A percentile compares a stretch with the other conserved stretches of the same genome.
These are phyloP conservation scores for Dinomys branickii DNA, from an alignment of 2,113 vertebrate genomes.

Conservation along the genomic window DNA sequence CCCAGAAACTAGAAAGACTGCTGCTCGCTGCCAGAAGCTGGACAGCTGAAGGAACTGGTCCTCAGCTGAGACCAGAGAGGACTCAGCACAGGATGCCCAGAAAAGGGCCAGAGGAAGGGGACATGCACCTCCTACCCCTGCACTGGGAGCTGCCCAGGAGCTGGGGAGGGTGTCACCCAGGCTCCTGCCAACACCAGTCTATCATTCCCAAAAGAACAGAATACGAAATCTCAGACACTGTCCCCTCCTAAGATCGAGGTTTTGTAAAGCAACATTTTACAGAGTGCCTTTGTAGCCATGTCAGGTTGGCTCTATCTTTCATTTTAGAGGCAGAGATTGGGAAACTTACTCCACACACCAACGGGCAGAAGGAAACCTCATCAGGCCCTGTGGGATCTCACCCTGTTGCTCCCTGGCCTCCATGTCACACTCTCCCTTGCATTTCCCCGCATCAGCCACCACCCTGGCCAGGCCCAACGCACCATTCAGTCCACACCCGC, in stretches of 20 bases:
- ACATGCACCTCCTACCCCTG: neutral
- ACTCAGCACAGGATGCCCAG: neutral
- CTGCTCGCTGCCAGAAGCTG: neutral
- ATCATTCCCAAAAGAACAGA: neutral
- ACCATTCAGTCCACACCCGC: neutral
- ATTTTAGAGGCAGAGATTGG: neutral
- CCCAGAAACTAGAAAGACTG: neutral
- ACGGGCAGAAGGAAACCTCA: neutral
- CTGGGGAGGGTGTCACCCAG: neutral
- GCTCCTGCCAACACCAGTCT: neutral
- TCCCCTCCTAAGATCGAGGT: neutral
- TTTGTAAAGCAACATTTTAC: neutral
- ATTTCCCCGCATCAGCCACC: neutral
- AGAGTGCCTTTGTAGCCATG: neutral
- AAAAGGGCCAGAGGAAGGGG: no score
- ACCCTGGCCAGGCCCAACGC: neutral
- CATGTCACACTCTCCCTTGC: rapidly evolving
- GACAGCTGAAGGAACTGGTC: neutral
- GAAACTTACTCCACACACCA: neutral
- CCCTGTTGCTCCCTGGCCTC: neutral
- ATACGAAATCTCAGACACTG: neutral
- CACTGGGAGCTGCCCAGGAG: neutral
- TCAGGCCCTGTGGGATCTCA: neutral
- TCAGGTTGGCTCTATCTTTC: neutral
- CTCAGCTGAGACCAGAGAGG: neutral